These are phyloP conservation scores for human (Homo sapiens) DNA, from an alignment of 2,113 vertebrate genomes.

Conservation along the genomic window GRCh38 chr6:23179501-23180000, in stretches of 20 bases:
- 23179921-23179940: neutral
- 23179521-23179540: neutral
- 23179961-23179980: neutral
- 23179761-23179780: fast-evolving
- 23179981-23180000: neutral
- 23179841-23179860: neutral
- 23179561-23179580: fast-evolving
- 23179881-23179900: neutral
- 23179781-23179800: neutral
- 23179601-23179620: neutral
- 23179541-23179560: fast-evolving
- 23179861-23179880: neutral
- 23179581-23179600: neutral
- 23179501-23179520: neutral
- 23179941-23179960: neutral
- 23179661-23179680: neutral
- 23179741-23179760: neutral
- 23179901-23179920: neutral
- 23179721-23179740: neutral
- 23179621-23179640: neutral
- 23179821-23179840: neutral
- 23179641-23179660: neutral
- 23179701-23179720: neutral
- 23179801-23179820: neutral
- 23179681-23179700: neutral